Base-by-base conservation (phyloP, 2,888 invertebrate genomes). In the Eucera pruinosa region DNA sequence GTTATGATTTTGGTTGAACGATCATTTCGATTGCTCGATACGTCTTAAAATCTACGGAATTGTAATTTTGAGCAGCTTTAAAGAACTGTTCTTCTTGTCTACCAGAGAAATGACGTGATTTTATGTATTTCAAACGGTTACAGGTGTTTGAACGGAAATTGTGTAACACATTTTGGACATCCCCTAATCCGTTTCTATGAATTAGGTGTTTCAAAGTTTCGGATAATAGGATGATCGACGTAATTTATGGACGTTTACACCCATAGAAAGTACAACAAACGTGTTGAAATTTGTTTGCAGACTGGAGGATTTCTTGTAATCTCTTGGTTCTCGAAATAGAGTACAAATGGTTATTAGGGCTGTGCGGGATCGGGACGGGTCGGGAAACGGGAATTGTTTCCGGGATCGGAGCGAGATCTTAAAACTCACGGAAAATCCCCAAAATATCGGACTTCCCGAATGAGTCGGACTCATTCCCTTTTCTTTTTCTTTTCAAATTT, bases 231-330 rank as follows among this genome's bases (percentile, higher is more conserved):
- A 45, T 30, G 6, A 54, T 64, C 52, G 27, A 54, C 25, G 3
- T 61, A 41, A 66, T 54, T 47, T 43, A 30, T 30, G 41, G 41
- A 73, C 27, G 15, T 41, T 50, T 50, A 66, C 20, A 41, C n/a
- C 20, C 55, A 36, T 60, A 76, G 61, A 76, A 58, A 52, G 54
- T 69, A 76, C 55, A 62, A 58, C 55, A 41, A 47, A 48, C 23
- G n/a, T 13, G 20, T 30, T 20, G n/a, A 76, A 75, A 52, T 47
- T 57, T 36, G 25, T 13, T 68, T 43, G 18, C 43, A 43, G 15
- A 43, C 25, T 57, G 52, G 62, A 62, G 33, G 58, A 70, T 52
- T 48, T 41, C 48, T 43, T 27, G 58, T 47, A 67, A 65, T 64
- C 48, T 72, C 54, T 64, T 71, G 18, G 43, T 67, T 67, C 58